Conservation (phyloP, 1,140 invertebrate species). For the Dreissena rostriformis region DNA sequence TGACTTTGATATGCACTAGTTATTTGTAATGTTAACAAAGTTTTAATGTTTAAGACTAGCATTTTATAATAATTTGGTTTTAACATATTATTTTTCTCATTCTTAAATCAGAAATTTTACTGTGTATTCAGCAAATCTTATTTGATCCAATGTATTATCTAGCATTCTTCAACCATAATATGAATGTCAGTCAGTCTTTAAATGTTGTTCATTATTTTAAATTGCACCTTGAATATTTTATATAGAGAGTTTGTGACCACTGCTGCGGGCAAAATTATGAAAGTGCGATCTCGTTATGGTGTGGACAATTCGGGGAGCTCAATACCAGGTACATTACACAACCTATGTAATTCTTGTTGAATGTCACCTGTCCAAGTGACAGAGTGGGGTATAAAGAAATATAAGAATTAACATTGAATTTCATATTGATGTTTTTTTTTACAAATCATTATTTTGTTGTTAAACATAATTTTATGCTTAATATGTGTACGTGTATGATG, state of each 20-base stretch:
- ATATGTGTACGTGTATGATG: too few relatives aligned
- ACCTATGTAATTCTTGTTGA: neutral
- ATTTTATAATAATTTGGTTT: too few relatives aligned
- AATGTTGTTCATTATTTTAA: too few relatives aligned
- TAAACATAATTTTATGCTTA: neutral
- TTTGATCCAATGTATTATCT: neutral
- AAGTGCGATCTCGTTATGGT: constrained; percentile 54
- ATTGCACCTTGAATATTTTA: too few relatives aligned
- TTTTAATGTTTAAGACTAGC: too few relatives aligned
- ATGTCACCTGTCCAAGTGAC: neutral
- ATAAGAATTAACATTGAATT: neutral
- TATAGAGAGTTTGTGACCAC: constrained; percentile 62
- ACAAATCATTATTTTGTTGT: too few relatives aligned
- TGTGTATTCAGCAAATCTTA: too few relatives aligned
- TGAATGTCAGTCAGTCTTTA: neutral
- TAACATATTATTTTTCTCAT: too few relatives aligned
- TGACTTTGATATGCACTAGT: neutral
- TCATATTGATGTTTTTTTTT: constrained; percentile 4
- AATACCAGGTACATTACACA: constrained; percentile 49
- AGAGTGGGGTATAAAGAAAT: neutral
- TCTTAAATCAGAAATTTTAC: too few relatives aligned
- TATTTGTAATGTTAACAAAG: too few relatives aligned
- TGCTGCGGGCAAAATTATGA: constrained; percentile 56
- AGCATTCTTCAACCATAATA: neutral
- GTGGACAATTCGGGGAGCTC: constrained; percentile 11